Evolutionary conservation across 1,140 invertebrate genomes (phyloP).

Genomic region (Heterodera carotae): DNA sequence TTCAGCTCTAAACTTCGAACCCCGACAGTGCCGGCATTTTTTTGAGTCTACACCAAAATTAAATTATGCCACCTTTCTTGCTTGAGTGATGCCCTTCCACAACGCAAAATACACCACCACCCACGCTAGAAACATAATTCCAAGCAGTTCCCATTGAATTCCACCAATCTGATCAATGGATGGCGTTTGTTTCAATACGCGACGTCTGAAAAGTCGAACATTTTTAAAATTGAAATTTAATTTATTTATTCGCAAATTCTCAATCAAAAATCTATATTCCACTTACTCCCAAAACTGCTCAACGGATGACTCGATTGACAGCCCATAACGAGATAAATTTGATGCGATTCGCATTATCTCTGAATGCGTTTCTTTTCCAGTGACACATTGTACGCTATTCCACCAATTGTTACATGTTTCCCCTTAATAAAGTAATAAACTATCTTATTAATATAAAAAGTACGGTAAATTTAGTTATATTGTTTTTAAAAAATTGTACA

Average conservation of each 20-base stretch:
- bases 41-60: too few relatives aligned
- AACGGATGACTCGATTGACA: constrained; percentile 56
- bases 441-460: background rate
- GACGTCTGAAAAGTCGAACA: constrained; percentile 71
- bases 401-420: constrained; percentile 81
- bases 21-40: too few relatives aligned
- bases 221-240: too few relatives aligned
- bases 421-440: constrained; percentile 62
- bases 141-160: constrained; percentile 86
- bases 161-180: constrained; percentile 80
- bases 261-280: constrained; percentile 1
- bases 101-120: constrained; percentile 93
- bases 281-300: constrained; percentile 65
- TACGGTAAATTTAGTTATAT: background rate
- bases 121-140: constrained; percentile 84
- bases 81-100: constrained; percentile 95
- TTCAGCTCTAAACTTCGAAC: too few relatives aligned
- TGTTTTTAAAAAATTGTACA: background rate
- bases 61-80: constrained; percentile 79
- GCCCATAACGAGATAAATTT: constrained; percentile 41
- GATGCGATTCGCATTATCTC: constrained; percentile 38
- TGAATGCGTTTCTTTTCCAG: constrained; percentile 52
- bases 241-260: too few relatives aligned
- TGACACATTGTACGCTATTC: constrained; percentile 53
- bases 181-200: constrained; percentile 81